Base-by-base conservation (phyloP, 2,113 vertebrate genomes). In the Gasterosteus aculeatus region DNA sequence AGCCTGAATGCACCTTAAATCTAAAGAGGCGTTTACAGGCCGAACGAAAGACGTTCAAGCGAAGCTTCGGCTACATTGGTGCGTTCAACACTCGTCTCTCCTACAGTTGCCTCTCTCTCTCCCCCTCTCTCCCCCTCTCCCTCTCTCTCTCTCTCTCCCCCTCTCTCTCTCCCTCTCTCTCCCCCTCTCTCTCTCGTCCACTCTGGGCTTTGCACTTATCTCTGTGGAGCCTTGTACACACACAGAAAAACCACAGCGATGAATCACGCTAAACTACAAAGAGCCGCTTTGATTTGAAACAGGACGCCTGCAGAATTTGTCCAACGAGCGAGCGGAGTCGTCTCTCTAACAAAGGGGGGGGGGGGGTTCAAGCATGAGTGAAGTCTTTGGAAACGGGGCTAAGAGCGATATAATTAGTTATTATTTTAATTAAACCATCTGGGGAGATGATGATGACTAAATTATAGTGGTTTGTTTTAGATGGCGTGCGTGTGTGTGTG, bases 341-440 rank as follows among this genome's bases (percentile, higher is more conserved):
- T 72, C 70, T 53, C 78, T 66, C 46, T 9, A 58, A 81, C 56
- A 79, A 69, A 70, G 60, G 29, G 51, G 51, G 1, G 51, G 0
- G 49, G 0, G 19, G 49, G 7, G 19, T 54, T 78, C 9, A 1
- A 77, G 56, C 69, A 44, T 33, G 53, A 67, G 67, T 49, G 67
- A 60, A 49, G 35, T 71, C 62, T 79, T 83, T 84, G 72, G 76
- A 82, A 84, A 81, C 69, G n/a, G 60, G 68, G 77, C 77, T 38
- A 53, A 74, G 82, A 77, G 47, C 70, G 66, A 83, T 79, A 64
- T 61, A 85, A 86, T 87, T 70, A 80, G 61, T 74, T 67, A 49
- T 29, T 49, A 54, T 59, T 81, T 83, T 76, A 85, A 83, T 88
- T 54, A 78, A 88, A 88, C 79, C 68, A 85, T 88, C 83, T 85